phyloP scores from a whole-genome alignment of 2,797 vertebrate genomes.

The Merluccius polli region DNA sequence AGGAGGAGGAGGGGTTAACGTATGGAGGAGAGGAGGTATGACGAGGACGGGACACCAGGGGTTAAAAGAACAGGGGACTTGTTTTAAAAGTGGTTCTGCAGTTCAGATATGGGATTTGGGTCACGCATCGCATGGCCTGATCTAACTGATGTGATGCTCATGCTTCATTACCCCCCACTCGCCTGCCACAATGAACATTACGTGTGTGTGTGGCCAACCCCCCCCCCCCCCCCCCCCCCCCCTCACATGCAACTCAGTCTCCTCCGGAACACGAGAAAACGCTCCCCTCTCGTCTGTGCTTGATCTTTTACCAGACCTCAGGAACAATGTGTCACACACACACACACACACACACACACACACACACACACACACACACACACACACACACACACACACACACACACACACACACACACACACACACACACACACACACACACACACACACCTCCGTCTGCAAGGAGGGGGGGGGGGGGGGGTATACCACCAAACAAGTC shows the following conservation, averaged over 20 bases:
- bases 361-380: constrained; percentile 4
- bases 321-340: constrained; percentile 20
- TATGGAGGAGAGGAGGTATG: not conserved
- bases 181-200: constrained; percentile 28
- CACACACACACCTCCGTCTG: constrained; percentile 45
- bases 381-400: constrained; percentile 43
- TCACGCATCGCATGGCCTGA: constrained; percentile 46
- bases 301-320: constrained; percentile 29
- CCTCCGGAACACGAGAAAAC: constrained; percentile 45
- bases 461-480: constrained; percentile 23
- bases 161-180: constrained; percentile 45
- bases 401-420: constrained; percentile 40
- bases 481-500: not conserved
- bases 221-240: constrained; percentile 28
- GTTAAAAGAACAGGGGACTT: not conserved
- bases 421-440: constrained; percentile 33
- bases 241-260: constrained; percentile 24
- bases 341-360: constrained; percentile 41
- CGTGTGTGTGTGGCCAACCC: not conserved
- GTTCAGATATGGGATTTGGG: constrained; percentile 38
- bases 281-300: constrained; percentile 35
- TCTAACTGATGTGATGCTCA: constrained; percentile 34
- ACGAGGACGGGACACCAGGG: not conserved
- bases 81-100: not conserved
- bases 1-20: not conserved